These are phyloP conservation scores for Lithophane leautieri DNA, from an alignment of 2,888 invertebrate species.

Conservation along the genomic window DNA sequence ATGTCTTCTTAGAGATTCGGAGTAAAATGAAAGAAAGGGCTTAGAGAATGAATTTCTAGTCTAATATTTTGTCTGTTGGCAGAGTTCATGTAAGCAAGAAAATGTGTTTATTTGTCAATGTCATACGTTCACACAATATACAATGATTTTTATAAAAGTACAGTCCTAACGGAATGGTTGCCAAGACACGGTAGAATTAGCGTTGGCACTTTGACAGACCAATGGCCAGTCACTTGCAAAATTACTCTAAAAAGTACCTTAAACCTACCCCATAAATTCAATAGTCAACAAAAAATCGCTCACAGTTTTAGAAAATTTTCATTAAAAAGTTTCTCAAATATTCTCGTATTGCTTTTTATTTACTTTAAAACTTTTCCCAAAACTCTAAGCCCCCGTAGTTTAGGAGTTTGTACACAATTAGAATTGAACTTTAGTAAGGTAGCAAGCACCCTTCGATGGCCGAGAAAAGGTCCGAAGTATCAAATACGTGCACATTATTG, in stretches of 20 bases:
- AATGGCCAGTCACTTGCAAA: background rate
- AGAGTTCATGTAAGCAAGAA: background rate
- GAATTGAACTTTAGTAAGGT: constrained; percentile 15
- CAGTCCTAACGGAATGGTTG: no score
- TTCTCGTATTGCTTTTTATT: background rate
- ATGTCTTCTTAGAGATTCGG: background rate
- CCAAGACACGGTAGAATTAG: no score
- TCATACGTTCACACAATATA: background rate
- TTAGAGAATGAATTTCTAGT: background rate
- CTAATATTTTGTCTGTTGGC: background rate
- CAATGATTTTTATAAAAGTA: no score
- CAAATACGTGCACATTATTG: constrained; percentile 42
- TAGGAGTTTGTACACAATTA: constrained; percentile 35
- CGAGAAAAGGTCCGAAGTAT: constrained; percentile 31
- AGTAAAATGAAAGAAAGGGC: background rate
- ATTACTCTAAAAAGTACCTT: background rate
- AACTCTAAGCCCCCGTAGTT: constrained; percentile 23
- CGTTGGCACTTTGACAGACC: no score
- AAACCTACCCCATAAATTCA: background rate
- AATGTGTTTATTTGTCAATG: background rate
- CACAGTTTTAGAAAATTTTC: constrained; percentile 10
- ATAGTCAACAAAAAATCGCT: constrained; percentile 8
- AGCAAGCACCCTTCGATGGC: background rate
- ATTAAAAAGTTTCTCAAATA: constrained; percentile 24
- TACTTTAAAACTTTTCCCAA: background rate